phyloP scores from a whole-genome alignment of 2,888 invertebrate genomes.

The Thymelicus acteon region DNA sequence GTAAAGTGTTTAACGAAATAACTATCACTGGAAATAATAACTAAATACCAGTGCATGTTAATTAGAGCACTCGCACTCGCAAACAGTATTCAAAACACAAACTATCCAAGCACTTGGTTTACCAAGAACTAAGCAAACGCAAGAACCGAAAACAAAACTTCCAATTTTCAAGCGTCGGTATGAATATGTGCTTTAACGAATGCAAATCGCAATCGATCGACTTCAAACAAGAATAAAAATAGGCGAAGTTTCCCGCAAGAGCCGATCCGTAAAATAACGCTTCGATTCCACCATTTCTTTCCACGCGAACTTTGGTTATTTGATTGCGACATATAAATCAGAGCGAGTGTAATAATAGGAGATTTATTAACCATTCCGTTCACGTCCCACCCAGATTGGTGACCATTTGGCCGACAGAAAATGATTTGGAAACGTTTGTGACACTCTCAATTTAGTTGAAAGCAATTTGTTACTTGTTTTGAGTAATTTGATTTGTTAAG shows the following conservation, averaged over 20 bases:
- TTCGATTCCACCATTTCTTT: conserved; percentile 1
- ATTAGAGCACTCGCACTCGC: no score
- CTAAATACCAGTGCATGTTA: no score
- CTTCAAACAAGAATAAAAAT: not conserved
- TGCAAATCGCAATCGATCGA: no score
- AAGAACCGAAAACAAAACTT: no score
- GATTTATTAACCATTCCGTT: conserved; percentile 76
- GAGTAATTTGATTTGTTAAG: conserved; percentile 55
- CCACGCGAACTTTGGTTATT: conserved; percentile 43
- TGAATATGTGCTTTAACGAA: no score
- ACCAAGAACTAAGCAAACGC: no score
- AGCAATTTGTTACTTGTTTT: conserved; percentile 64
- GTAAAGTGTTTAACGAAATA: no score
- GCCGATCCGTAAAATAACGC: conserved; percentile 40
- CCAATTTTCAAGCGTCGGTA: no score
- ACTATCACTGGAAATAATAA: no score
- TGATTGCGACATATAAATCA: conserved; percentile 63
- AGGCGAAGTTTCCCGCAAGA: conserved; percentile 48
- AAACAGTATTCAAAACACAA: no score
- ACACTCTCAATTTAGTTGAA: conserved; percentile 53
- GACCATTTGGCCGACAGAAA: conserved; percentile 65
- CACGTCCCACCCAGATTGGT: conserved; percentile 73
- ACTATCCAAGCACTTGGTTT: no score
- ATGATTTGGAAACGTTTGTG: conserved; percentile 65
- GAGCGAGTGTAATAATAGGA: conserved; percentile 64